phyloP scores from a whole-genome alignment of 2,888 invertebrate genomes.

The Sarcophaga subvicina region DNA sequence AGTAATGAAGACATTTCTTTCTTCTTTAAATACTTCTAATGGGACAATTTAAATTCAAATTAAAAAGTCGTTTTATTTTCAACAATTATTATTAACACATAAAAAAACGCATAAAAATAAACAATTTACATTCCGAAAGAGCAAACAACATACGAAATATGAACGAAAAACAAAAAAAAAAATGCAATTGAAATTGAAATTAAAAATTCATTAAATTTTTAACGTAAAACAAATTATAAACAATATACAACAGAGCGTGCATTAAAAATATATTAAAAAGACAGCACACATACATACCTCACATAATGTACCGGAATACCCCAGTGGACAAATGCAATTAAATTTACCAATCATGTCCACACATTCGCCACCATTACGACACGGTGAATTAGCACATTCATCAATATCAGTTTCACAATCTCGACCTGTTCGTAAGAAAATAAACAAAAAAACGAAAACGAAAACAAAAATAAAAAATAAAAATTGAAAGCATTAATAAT shows the following conservation, averaged over 20 bases:
- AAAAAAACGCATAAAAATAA: constrained; percentile 35
- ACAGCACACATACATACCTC: constrained; percentile 84
- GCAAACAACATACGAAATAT: neutral
- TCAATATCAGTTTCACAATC: constrained; percentile 94
- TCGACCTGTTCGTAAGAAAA: constrained; percentile 83
- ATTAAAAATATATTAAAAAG: neutral
- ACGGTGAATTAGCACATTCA: constrained; percentile 93
- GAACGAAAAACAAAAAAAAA: neutral
- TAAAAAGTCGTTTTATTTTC: constrained; percentile 28
- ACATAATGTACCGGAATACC: constrained; percentile 93
- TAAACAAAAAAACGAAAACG: constrained; percentile 37
- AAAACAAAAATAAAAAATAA: constrained; percentile 22
- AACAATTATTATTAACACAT: constrained; percentile 14
- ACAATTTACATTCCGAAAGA: constrained; percentile 14
- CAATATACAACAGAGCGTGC: constrained; percentile 21
- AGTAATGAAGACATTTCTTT: neutral
- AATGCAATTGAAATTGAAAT: constrained; percentile 13
- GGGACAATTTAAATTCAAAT: constrained; percentile 51
- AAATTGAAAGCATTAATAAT: constrained; percentile 72
- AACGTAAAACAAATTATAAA: constrained; percentile 56
- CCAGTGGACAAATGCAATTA: constrained; percentile 94
- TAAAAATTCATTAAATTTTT: constrained; percentile 55
- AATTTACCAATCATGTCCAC: constrained; percentile 92
- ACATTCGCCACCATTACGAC: constrained; percentile 95
- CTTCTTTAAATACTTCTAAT: constrained; percentile 19